Evolutionary conservation across 2,888 invertebrate genomes (phyloP), one percentile per base, ranked within the genome.

Genomic region (Rhingia campestris): DNA sequence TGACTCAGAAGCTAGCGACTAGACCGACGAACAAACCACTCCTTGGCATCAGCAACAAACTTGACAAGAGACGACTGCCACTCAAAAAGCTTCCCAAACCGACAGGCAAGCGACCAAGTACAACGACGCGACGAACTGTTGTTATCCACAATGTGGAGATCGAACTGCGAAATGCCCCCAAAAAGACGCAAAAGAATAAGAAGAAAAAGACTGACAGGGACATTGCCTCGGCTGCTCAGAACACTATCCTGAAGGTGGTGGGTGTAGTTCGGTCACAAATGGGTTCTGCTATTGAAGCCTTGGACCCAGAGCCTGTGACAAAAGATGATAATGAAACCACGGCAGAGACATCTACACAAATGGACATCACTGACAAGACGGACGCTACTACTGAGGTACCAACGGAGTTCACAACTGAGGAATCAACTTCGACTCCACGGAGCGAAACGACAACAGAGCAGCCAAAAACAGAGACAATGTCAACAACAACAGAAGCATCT

Each of bases 1-100:
- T 94, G 0, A 88, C 88, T 82, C 88, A 88, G 4, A 90, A 92
- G 90, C 61, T 90, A 88, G 87, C 91, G 88, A 72, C 90, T 88
- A 79, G 91, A 90, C 87, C 92, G 88, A 86, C 91, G 89, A 86
- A 86, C 0, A 89, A 89, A 53, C 87, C 88, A 0, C 73, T 86
- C 3, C 86, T 70, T 5, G 88, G 88, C 0, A 86, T 91, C 4
- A 89, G 81, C 69, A 91, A 90, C 72, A 91, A 91, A 86, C 86
- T 91, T 39, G 90, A 91, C 85, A 90, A 89, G 39, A 69, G 85
- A 9, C 70, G 79, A 39, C 53, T 84, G 2, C 88, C 88, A 7
- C 64, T 87, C 0, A 88, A 88, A 53, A 88, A 81, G 10, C 79
- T 43, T 3, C 56, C 59, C 7, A 82, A 73, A 43, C 86, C 80